A percentile compares a stretch with the other conserved stretches of the same genome.
Conservation (phyloP, 2,888 invertebrate genomes). For the Pandemis heparana region DNA sequence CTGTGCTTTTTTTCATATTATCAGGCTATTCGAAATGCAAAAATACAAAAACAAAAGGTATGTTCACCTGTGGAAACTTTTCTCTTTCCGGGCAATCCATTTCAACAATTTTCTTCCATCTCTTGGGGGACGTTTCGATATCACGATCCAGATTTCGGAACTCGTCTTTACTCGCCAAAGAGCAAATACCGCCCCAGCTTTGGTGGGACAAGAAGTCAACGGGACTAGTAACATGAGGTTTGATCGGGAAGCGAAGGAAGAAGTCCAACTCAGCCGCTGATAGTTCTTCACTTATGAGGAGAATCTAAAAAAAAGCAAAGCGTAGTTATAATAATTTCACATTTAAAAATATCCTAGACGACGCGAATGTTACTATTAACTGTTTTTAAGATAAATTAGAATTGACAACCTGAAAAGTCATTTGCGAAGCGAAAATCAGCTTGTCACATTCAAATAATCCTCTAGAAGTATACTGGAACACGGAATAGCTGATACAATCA, state of each 20-base stretch:
- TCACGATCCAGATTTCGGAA: constrained; percentile 97
- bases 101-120: constrained; percentile 99
- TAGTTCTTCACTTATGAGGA: constrained; percentile 95
- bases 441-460: constrained; percentile 99
- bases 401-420: constrained; percentile 94
- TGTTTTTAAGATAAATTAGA: not conserved
- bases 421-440: constrained; percentile 97
- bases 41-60: not conserved
- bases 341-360: not conserved
- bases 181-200: constrained; percentile 98
- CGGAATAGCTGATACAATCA: constrained; percentile 97
- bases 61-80: constrained; percentile 93
- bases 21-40: too few species aligned
- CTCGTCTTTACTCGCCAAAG: constrained; percentile 95
- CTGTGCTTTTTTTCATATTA: not conserved
- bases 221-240: constrained; percentile 96
- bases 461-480: constrained; percentile 97
- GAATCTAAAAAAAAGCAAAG: constrained; percentile 86
- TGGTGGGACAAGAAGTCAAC: constrained; percentile 97
- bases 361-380: not conserved
- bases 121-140: constrained; percentile 97
- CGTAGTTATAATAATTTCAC: constrained; percentile 3
- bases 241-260: constrained; percentile 95
- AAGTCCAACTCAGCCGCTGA: constrained; percentile 95
- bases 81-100: constrained; percentile 98